Evolutionary conservation across 2,888 invertebrate species (phyloP).

Genomic region (Capitulum mitella): DNA sequence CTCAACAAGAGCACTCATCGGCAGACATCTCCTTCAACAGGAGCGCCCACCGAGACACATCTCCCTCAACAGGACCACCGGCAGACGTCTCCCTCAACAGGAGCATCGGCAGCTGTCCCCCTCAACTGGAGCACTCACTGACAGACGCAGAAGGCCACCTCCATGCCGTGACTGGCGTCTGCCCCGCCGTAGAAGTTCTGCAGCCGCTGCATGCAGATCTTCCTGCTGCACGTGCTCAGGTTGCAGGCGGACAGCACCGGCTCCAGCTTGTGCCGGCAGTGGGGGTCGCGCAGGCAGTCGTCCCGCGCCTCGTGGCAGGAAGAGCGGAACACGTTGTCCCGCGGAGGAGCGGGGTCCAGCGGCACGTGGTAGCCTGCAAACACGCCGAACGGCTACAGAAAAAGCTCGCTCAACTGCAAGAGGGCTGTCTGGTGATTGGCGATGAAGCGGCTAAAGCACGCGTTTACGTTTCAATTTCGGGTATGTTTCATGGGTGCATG

Average conservation of each 20-base stretch:
- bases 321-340: slow-evolving; percentile 52
- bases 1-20: no score
- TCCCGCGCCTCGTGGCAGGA: slow-evolving; percentile 80
- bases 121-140: slow-evolving; percentile 73
- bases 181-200: slow-evolving; percentile 62
- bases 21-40: no score
- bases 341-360: not conserved
- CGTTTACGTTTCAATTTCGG: no score
- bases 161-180: slow-evolving; percentile 47
- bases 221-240: slow-evolving; percentile 65
- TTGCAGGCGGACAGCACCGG: slow-evolving; percentile 79
- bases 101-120: no score
- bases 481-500: no score
- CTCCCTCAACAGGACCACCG: no score
- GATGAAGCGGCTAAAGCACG: no score
- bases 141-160: slow-evolving; percentile 88
- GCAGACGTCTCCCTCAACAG: no score
- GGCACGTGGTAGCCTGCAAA: slow-evolving; percentile 2
- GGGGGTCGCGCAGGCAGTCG: slow-evolving; percentile 57
- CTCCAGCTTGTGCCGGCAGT: slow-evolving; percentile 68
- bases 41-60: no score
- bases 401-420: no score
- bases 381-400: no score
- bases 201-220: slow-evolving; percentile 78
- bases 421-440: no score